phyloP scores from a whole-genome alignment of 2,797 vertebrate species.

The Pseudomugil gertrudae region DNA sequence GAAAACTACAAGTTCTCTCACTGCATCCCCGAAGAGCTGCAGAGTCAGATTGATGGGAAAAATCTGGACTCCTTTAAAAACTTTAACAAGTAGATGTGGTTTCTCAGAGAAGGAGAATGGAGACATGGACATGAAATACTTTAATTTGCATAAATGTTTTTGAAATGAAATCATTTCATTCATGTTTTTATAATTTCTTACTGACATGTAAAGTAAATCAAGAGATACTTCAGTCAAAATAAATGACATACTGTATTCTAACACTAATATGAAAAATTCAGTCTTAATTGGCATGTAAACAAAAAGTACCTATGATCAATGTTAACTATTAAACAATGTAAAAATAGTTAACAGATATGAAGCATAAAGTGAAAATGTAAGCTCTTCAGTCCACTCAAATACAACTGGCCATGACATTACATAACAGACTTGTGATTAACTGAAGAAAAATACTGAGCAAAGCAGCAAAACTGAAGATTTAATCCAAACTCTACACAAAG shows the following conservation, averaged over 20 bases:
- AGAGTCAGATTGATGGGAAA: constrained; percentile 80
- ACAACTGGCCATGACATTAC: neutral
- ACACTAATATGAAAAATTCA: constrained; percentile 11
- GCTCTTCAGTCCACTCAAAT: neutral
- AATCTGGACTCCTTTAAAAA: constrained; percentile 69
- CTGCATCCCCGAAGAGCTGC: constrained; percentile 82
- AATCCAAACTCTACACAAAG: constrained; percentile 29
- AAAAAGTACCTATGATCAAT: constrained; percentile 25
- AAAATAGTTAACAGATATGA: neutral
- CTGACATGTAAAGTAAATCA: constrained; percentile 20
- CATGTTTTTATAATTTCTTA: constrained; percentile 24
- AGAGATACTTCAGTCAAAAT: neutral
- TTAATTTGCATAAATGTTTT: constrained; percentile 16
- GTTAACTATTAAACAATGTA: neutral
- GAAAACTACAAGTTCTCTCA: constrained; percentile 86
- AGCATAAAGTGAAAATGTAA: neutral
- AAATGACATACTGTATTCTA: constrained; percentile 5
- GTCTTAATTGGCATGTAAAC: constrained; percentile 28
- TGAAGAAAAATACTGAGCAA: constrained; percentile 4
- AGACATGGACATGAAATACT: constrained; percentile 1
- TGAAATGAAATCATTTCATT: constrained; percentile 10
- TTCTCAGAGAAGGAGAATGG: neutral
- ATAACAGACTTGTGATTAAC: neutral
- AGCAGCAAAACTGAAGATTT: constrained; percentile 36
- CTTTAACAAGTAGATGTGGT: constrained; percentile 28